Evolutionary conservation across 1,140 invertebrate genomes (phyloP).

Genomic region (Megalopta genalis): DNA sequence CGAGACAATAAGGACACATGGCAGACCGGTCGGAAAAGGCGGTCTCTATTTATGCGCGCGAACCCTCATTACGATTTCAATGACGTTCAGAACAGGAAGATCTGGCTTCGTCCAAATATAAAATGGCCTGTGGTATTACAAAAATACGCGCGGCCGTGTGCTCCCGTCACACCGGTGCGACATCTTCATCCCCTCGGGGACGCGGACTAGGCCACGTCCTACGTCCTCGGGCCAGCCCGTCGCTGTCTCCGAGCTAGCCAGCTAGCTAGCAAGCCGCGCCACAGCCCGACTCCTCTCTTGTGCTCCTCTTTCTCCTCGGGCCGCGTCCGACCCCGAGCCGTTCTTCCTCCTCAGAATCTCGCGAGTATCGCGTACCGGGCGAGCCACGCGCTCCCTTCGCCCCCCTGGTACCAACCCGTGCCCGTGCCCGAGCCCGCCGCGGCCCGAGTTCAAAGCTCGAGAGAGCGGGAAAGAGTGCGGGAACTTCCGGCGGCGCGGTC

Average conservation of each 20-base stretch:
- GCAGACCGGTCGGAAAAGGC: background rate
- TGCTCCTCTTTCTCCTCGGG: no score
- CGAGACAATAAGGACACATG: background rate
- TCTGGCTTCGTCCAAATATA: conserved; percentile 33
- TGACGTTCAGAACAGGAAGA: background rate
- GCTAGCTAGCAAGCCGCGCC: no score
- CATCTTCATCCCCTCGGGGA: no score
- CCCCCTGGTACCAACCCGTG: no score
- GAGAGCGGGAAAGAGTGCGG: conserved; percentile 59
- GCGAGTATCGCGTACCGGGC: conserved; percentile 47
- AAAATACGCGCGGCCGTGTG: conserved; percentile 15
- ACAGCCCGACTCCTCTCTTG: no score
- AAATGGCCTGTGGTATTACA: conserved; percentile 17
- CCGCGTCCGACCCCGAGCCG: background rate
- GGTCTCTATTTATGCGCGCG: conserved; percentile 21
- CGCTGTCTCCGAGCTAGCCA: no score
- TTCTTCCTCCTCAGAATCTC: conserved; percentile 39
- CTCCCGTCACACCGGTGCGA: no score
- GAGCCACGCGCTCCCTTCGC: conserved; percentile 6
- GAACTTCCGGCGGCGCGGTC: conserved; percentile 71
- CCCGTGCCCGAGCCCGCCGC: background rate
- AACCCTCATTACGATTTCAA: conserved; percentile 38
- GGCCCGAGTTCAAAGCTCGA: conserved; percentile 63
- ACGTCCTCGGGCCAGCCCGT: no score
- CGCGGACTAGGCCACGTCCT: conserved; percentile 40